Conservation (phyloP, 2,797 vertebrate species). For the Acropternis orthonyx region DNA sequence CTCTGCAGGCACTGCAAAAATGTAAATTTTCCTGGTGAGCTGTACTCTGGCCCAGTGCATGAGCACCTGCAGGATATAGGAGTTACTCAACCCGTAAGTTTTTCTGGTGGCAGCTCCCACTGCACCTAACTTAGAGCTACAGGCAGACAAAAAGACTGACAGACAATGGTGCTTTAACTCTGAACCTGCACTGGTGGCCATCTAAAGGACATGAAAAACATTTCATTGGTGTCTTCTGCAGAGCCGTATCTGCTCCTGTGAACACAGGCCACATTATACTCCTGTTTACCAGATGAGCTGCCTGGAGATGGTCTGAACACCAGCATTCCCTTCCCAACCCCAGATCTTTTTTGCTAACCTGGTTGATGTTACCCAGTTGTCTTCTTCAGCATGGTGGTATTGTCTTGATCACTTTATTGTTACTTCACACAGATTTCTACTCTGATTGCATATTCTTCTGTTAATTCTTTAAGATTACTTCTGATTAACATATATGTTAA, state of each 20-base stretch:
- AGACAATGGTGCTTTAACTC: background rate
- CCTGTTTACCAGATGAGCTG: background rate
- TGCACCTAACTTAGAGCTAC: background rate
- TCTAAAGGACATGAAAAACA: background rate
- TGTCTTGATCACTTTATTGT: background rate
- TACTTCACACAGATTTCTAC: background rate
- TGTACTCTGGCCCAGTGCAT: background rate
- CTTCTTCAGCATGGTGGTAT: background rate
- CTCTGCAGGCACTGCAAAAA: background rate
- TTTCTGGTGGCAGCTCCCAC: background rate
- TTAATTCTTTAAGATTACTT: background rate
- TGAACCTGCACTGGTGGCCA: background rate
- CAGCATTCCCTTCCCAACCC: background rate
- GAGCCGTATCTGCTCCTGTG: background rate
- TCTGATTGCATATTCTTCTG: background rate
- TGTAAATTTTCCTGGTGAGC: background rate
- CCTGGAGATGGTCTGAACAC: background rate
- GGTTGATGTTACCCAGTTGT: background rate
- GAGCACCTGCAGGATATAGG: background rate
- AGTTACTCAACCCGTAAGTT: background rate
- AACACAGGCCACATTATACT: rapidly evolving
- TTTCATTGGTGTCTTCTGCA: background rate
- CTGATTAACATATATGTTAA: background rate
- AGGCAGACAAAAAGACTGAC: background rate
- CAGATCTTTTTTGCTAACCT: background rate